These are phyloP conservation scores for Wiebesia pumilae DNA, from an alignment of 1,140 invertebrate genomes.

Conservation along the genomic window DNA sequence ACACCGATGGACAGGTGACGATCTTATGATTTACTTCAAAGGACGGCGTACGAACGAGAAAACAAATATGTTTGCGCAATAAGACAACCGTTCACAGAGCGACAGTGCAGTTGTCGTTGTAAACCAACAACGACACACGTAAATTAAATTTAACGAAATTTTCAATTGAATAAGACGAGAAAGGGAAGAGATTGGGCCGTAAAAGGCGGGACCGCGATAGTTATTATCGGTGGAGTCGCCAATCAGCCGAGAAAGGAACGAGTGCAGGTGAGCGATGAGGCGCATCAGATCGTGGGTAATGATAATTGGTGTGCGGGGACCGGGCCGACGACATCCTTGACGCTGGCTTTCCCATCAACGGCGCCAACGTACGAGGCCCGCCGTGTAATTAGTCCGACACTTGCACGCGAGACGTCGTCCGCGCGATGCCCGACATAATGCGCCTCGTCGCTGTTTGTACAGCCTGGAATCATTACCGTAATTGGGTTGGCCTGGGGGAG, in stretches of 20 bases:
- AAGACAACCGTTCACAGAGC: neutral
- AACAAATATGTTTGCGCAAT: neutral
- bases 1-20: too few relatives aligned
- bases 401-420: slow-evolving; percentile 2
- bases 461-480: slow-evolving; percentile 59
- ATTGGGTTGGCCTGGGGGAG: slow-evolving; percentile 49
- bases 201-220: neutral
- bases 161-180: neutral
- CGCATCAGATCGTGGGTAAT: too few relatives aligned
- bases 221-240: neutral
- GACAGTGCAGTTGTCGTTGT: too few relatives aligned
- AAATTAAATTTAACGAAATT: neutral
- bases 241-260: too few relatives aligned
- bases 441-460: slow-evolving; percentile 53
- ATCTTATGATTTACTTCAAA: too few relatives aligned
- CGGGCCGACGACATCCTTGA: neutral
- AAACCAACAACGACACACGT: neutral
- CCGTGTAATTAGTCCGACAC: slow-evolving; percentile 7
- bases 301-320: neutral
- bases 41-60: neutral
- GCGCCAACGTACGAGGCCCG: neutral
- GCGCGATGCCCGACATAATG: slow-evolving; percentile 10
- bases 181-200: neutral
- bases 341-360: neutral
- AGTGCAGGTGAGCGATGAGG: neutral